A percentile compares a stretch with the other conserved stretches of the same genome.
These are phyloP conservation scores for Brachyrhaphis roseni DNA, from an alignment of 2,797 vertebrate species.

Conservation along the genomic window DNA sequence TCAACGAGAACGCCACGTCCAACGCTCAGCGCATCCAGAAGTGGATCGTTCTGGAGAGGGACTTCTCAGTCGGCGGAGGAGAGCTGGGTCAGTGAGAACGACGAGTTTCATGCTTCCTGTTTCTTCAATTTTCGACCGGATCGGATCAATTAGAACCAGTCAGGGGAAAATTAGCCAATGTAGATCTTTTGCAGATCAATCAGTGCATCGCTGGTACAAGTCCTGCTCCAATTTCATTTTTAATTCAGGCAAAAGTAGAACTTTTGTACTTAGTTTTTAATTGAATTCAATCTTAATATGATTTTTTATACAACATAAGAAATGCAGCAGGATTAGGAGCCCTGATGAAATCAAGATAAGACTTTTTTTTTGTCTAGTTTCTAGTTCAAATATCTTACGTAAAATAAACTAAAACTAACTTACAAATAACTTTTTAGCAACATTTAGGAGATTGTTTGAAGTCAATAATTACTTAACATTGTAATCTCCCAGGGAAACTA, in stretches of 20 bases:
- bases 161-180: background rate
- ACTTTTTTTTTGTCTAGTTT: no score
- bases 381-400: no score
- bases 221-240: background rate
- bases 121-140: background rate
- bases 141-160: background rate
- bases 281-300: background rate
- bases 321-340: background rate
- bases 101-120: background rate
- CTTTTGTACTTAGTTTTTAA: background rate
- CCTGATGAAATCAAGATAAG: background rate
- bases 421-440: no score
- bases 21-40: conserved; percentile 92
- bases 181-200: background rate
- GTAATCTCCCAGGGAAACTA: no score
- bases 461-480: no score
- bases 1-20: conserved; percentile 84
- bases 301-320: background rate
- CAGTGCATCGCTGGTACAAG: background rate
- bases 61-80: conserved; percentile 87
- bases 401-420: no score
- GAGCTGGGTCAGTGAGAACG: conserved; percentile 87
- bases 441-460: no score
- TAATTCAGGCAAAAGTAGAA: background rate
- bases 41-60: conserved; percentile 87